These are phyloP conservation scores for Delphinus delphis DNA, from an alignment of 2,113 vertebrate genomes.

Conservation along the genomic window DNA sequence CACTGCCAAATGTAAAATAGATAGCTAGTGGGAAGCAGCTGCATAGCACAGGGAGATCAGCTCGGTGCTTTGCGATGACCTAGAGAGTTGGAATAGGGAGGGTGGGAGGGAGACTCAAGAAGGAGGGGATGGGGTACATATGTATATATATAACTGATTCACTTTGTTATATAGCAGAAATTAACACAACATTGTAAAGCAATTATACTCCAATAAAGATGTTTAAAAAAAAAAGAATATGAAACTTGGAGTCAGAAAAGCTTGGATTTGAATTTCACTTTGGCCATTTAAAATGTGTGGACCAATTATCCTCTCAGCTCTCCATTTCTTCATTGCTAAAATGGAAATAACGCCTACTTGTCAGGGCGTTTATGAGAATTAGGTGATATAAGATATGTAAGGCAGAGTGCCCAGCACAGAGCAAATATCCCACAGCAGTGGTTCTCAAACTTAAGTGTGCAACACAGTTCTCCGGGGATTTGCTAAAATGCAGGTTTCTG, in stretches of 20 bases:
- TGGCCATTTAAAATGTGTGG: not conserved
- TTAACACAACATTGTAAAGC: not conserved
- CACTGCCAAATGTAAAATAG: not conserved
- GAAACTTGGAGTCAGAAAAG: not conserved
- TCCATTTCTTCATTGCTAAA: not conserved
- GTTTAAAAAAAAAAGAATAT: not conserved
- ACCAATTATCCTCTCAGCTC: not conserved
- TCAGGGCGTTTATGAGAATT: not conserved
- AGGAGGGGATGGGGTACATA: not conserved
- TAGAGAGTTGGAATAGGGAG: not conserved
- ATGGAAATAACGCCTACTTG: not conserved
- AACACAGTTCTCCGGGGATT: fast-evolving
- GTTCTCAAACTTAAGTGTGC: not conserved
- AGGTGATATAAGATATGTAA: fast-evolving
- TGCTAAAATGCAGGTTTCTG: not conserved
- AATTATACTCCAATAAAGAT: no score
- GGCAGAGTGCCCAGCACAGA: fast-evolving
- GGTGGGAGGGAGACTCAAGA: not conserved
- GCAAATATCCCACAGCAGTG: fast-evolving
- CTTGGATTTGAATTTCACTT: not conserved
- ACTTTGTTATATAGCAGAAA: not conserved
- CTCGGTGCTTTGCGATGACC: not conserved
- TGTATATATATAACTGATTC: not conserved
- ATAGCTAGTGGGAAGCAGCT: not conserved
- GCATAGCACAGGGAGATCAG: not conserved